Evolutionary conservation across 2,888 invertebrate species (phyloP).

Genomic region (Cryptophagus acutangulus): DNA sequence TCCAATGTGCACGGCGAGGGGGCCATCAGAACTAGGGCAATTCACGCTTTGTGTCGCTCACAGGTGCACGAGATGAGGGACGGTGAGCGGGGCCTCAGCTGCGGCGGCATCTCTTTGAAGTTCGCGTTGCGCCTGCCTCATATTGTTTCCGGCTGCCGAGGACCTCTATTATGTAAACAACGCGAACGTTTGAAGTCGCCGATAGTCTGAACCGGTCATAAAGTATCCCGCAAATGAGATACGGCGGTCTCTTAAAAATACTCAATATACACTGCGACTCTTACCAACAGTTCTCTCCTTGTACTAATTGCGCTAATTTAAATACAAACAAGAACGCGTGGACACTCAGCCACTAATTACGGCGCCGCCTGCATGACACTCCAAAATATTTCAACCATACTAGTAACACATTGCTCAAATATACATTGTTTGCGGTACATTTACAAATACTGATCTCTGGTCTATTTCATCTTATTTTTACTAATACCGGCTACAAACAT

Average conservation of each 20-base stretch:
- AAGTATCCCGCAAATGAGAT: slow-evolving; percentile 45
- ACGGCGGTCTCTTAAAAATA: slow-evolving; percentile 13
- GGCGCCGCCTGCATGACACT: slow-evolving; percentile 9
- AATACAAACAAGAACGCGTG: slow-evolving; percentile 36
- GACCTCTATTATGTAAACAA: slow-evolving; percentile 68
- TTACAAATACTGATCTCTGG: too few species aligned
- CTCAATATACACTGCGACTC: slow-evolving; percentile 5
- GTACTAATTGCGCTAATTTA: slow-evolving; percentile 36
- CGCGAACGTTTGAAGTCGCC: slow-evolving; percentile 60
- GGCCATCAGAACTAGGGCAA: slow-evolving; percentile 38
- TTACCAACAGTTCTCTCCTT: slow-evolving; percentile 15
- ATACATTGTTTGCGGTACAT: too few species aligned
- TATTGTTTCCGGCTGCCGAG: slow-evolving; percentile 55
- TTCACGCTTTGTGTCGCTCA: slow-evolving; percentile 33
- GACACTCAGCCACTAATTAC: slow-evolving; percentile 14
- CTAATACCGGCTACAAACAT: too few species aligned
- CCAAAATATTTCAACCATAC: background rate
- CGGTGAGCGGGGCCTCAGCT: slow-evolving; percentile 24
- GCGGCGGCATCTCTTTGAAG: slow-evolving; percentile 47
- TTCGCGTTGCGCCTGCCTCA: slow-evolving; percentile 46
- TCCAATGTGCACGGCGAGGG: slow-evolving; percentile 22
- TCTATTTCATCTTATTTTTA: too few species aligned
- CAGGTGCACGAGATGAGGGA: slow-evolving; percentile 25
- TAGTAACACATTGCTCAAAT: background rate
- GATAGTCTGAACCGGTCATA: slow-evolving; percentile 45